Base-by-base conservation (phyloP, 2,888 invertebrate species). In the Proisotoma minuta region DNA sequence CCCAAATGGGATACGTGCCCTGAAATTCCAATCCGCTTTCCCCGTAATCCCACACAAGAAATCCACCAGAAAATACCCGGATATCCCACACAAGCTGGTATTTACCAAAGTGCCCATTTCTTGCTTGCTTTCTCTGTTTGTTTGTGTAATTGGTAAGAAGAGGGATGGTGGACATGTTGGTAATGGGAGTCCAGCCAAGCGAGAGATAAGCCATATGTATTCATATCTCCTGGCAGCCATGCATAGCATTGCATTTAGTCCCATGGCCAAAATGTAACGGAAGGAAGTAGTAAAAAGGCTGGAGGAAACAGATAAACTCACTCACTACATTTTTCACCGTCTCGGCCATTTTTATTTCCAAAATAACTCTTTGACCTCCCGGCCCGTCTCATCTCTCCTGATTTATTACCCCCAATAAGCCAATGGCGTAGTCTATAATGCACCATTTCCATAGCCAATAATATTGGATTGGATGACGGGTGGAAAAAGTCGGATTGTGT, bases 121-220 rank as follows among this genome's bases (percentile, higher is more conserved):
- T n/a, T n/a, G n/a, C n/a, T n/a, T n/a, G n/a, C n/a, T n/a, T n/a
- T n/a, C n/a, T n/a, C n/a, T n/a, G n/a, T n/a, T n/a, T n/a, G n/a
- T n/a, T n/a, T n/a, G n/a, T n/a, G n/a, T n/a, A n/a, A n/a, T n/a
- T n/a, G n/a, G n/a, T n/a, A n/a, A n/a, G n/a, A n/a, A n/a, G n/a
- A n/a, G n/a, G n/a, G n/a, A n/a, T n/a, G n/a, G n/a, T n/a, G n/a
- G 43, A 43, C 43, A 43, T 43, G 43, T 15, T 34, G 39, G 39
- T 54, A 54, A 54, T 54, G 39, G n/a, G 29, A 54, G 53, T 54
- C 53, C 53, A 54, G 53, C 53, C 39, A 29, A 54, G 53, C 53
- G 53, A 54, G 29, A 54, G 53, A 54, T 54, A 54, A 54, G 53
- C 39, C 53, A 54, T 54, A 54, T 54, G 53, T 54, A 54, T 54